Base-by-base conservation (phyloP, 1,140 invertebrate species). In the Piezodorus guildinii region DNA sequence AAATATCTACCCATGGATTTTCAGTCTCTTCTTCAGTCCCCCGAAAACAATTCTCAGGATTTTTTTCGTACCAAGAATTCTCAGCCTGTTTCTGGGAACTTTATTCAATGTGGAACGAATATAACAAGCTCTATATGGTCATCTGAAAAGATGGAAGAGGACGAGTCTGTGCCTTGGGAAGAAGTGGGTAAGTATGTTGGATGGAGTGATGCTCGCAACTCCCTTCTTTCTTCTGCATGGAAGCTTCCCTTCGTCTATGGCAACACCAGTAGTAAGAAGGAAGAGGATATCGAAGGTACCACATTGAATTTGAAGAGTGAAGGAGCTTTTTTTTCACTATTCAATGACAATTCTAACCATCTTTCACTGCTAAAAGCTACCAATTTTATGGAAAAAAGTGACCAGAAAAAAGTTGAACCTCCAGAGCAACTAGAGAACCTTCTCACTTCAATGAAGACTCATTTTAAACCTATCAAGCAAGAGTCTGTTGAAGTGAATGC, bases 381-480 rank as follows among this genome's bases (percentile, higher is more conserved):
- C 25, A 60, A 44, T 39, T 39, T 60, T 30, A 23, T 9, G 4
- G 43, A 49, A 9, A 54, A 52, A 34, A 45, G 1, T 34, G 25
- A 21, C 12, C 12, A 17, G 12, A 64, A 69, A 15, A 63, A 69
- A 27, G 45, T 58, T 6, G 45, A 16, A 46, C n/a, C 30, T 43
- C 52, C 58, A 16, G 54, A 64, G 8, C 46, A 67, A 52, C 52
- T 85, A 25, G 85, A 88, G 72, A 83, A 86, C 73, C 73, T 88
- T 60, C 74, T 88, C 25, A 85, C 82, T 15, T 87, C 85, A 2
- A 76, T 80, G 62, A 79, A 81, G 56, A 87, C 86, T 58, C 86
- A 88, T 73, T 90, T 90, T 76, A 80, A 80, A 63, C 87, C 87
- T 3, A 89, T 89, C 66, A 81, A 81, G 70, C 74, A 77, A 65